Percentiles rank a stretch among this genome's conserved stretches.
These are phyloP conservation scores for Balearica regulorum DNA, from an alignment of 2,797 vertebrate genomes.

Conservation along the genomic window DNA sequence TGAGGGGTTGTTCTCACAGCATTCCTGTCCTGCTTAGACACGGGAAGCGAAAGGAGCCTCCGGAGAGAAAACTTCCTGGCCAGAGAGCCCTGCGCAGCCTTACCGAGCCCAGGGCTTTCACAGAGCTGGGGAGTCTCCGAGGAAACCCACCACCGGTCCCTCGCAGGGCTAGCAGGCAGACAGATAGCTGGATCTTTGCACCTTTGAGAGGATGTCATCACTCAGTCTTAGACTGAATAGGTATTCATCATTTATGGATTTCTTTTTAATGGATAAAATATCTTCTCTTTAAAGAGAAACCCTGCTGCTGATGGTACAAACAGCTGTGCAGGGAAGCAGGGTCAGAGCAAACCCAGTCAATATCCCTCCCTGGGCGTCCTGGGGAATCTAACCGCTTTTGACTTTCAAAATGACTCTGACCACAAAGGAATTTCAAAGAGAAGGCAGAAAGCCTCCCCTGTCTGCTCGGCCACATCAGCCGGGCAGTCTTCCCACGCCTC, in stretches of 20 bases:
- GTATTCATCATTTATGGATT: constrained; percentile 42
- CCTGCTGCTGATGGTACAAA: constrained; percentile 52
- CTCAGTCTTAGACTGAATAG: not conserved
- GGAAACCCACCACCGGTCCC: not conserved
- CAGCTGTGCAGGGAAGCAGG: constrained; percentile 52
- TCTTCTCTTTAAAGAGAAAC: constrained; percentile 25
- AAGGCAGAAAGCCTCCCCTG: constrained; percentile 18
- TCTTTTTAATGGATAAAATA: constrained; percentile 60
- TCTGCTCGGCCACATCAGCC: constrained; percentile 1
- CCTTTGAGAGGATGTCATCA: constrained; percentile 41
- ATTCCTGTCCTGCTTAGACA: not conserved
- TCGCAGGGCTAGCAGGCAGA: not conserved
- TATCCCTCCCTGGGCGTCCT: constrained; percentile 11
- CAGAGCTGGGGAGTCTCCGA: not conserved
- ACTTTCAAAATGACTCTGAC: constrained; percentile 33
- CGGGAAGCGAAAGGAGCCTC: not conserved
- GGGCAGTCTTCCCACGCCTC: not conserved
- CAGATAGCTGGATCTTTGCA: not conserved
- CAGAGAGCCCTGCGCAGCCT: not conserved
- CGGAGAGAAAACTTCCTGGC: not conserved
- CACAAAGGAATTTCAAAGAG: constrained; percentile 16
- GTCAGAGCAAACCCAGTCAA: constrained; percentile 10
- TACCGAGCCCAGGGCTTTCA: not conserved
- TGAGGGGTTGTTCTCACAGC: not conserved
- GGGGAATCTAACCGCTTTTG: constrained; percentile 43